A percentile compares a stretch with the other conserved stretches of the same genome.
These are phyloP conservation scores for Pogonomyrmex barbatus DNA, from an alignment of 1,140 invertebrate species.

Conservation along the genomic window DNA sequence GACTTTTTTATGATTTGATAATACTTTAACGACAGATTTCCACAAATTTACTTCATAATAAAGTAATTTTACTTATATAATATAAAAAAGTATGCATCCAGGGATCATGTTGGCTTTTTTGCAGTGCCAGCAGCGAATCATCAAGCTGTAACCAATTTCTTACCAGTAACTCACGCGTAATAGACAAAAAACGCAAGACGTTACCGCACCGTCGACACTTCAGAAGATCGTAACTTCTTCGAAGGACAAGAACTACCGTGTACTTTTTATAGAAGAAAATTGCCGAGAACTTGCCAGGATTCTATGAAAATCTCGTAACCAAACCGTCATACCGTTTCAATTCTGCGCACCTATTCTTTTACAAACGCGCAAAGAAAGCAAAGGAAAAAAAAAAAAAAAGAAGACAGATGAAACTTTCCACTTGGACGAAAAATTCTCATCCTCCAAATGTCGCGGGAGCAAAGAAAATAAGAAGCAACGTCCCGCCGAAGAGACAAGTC, in stretches of 20 bases:
- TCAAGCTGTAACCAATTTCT: slow-evolving; percentile 54
- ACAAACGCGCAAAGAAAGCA: background rate
- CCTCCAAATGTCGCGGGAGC: background rate
- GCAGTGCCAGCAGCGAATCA: slow-evolving; percentile 21
- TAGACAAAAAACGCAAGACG: slow-evolving; percentile 40
- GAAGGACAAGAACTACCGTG: slow-evolving; percentile 38
- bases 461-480: background rate
- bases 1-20: background rate
- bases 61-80: background rate
- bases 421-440: background rate
- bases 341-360: slow-evolving; percentile 30
- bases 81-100: slow-evolving; percentile 10
- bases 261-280: slow-evolving; percentile 23
- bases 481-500: background rate
- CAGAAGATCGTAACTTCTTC: slow-evolving; percentile 47
- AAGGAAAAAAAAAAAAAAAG: background rate
- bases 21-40: background rate
- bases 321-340: slow-evolving; percentile 25
- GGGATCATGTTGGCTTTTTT: slow-evolving; percentile 21
- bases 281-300: background rate
- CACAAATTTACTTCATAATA: background rate
- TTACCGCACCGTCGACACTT: slow-evolving; percentile 35
- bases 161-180: slow-evolving; percentile 42
- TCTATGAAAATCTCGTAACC: slow-evolving; percentile 36
- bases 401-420: no score